Evolutionary conservation across 1,140 invertebrate species (phyloP), one percentile per base, ranked within the genome.

Genomic region (Asbolus verrucosus): DNA sequence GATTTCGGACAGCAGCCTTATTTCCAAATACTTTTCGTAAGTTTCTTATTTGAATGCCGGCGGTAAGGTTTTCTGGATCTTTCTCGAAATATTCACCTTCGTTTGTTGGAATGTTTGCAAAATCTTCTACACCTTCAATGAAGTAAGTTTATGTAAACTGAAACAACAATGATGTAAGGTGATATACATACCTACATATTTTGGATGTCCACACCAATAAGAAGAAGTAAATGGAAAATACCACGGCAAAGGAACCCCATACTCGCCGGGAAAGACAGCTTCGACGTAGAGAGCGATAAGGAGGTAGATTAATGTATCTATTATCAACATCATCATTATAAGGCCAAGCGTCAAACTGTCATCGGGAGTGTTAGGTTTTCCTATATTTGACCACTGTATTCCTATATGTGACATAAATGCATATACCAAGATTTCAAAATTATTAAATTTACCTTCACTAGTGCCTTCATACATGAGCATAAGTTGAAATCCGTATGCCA

Each of bases 301-400:
- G 69, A 91, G 82, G 76, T 91, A 92, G 0, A 93, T 67, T 2
- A 90, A 62, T 1, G 85, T 81, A 67, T 92, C 90, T 0, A 90
- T 65, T 2, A 90, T 73, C 69, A 94, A 78, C 84, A 93, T 89
- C 0, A 89, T 69, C 15, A 90, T 85, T 0, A 92, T 82, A 62
- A 88, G 81, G 0, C 86, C 86, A 65, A 94, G 82, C 43, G 85
- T 87, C 38, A 94, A 87, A 1, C 84, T 82, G 78, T 94, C 92
- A 76, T 92, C 91, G 15, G 89, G 87, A 0, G 90, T 86, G 0
- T 91, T 85, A 0, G 89, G 85, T 0, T 79, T 81, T 63, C 85
- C 89, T 2, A 95, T 82, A 70, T 92, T 92, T 19, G 80, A 74
- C 92, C 93, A 96, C 76, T 94, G 90, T 11, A 92, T 79, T 27